Conservation (phyloP, 1,140 invertebrate species). For the Probaryconus sp. region DNA sequence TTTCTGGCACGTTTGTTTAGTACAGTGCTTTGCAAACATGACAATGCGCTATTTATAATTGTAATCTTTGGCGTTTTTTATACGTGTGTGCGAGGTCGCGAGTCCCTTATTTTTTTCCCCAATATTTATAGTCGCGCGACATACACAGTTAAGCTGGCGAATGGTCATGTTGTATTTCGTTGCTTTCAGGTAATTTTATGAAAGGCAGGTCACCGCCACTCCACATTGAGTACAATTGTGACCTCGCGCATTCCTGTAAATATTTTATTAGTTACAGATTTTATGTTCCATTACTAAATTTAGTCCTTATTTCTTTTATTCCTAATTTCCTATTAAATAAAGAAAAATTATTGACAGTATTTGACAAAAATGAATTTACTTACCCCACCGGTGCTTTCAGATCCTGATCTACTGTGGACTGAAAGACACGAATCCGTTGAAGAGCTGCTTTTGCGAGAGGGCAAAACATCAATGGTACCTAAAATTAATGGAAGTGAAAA, state of each 20-base stretch:
- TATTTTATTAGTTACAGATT: background rate
- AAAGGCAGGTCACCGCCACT: slow-evolving; percentile 78
- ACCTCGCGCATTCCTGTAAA: slow-evolving; percentile 73
- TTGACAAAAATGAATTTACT: slow-evolving; percentile 54
- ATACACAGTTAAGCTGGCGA: slow-evolving; percentile 67
- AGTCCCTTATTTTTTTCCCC: slow-evolving; percentile 50
- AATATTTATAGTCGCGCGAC: slow-evolving; percentile 42
- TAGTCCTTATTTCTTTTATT: background rate
- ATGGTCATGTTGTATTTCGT: slow-evolving; percentile 72
- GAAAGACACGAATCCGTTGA: slow-evolving; percentile 82
- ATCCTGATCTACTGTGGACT: slow-evolving; percentile 80
- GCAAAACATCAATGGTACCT: slow-evolving; percentile 71
- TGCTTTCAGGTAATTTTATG: slow-evolving; percentile 78
- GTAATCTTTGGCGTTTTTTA: slow-evolving; percentile 57
- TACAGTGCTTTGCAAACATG: background rate
- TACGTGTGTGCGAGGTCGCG: slow-evolving; percentile 56
- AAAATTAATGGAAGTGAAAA: slow-evolving; percentile 45
- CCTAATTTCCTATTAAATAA: too few relatives aligned
- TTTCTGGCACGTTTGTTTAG: slow-evolving; percentile 24
- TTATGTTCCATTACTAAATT: slow-evolving; percentile 10
- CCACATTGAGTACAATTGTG: slow-evolving; percentile 80
- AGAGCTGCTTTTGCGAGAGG: slow-evolving; percentile 82
- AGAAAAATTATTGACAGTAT: too few relatives aligned
- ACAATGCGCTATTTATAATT: slow-evolving; percentile 34
- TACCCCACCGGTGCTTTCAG: slow-evolving; percentile 78